Evolutionary conservation across 2,797 vertebrate genomes (phyloP), one percentile per base, ranked within the genome.

Genomic region (Sphenodon punctatus): DNA sequence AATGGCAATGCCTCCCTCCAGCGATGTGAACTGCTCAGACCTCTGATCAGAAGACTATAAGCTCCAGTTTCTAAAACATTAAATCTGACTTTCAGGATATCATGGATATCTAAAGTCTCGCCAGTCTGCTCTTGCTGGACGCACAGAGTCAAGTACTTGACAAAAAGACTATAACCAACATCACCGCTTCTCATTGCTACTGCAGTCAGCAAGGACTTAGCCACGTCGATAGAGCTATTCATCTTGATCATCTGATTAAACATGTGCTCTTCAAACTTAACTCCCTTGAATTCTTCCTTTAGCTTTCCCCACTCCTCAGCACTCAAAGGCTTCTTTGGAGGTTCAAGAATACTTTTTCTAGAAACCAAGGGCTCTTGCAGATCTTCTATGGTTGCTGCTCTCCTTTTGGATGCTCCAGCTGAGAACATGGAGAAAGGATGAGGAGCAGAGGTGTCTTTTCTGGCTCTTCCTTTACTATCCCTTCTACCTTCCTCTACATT

Each of bases 191-290:
- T 97, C 53, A 83, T 91, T 23, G 97, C 97, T 32, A 97, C 91
- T 63, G 96, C 97, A 23, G 94, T 95, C 91, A 99, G 92, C 55
- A 99, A 92, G 59, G 99, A 99, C 91, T 99, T 99, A 30, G 97
- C 97, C 7, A 98, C 93, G 75, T 97, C 92, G 60, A 98, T 34
- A 43, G 97, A 89, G 13, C 94, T 92, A 39, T 74, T 73, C 8
- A 25, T 65, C 1, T 1, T n/a, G 16, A 96, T 39, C 92, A 99
- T 93, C 4, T 49, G 70, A 7, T n/a, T 38, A 89, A 97, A 94
- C 93, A 97, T 96, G 67, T 88, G 82, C 25, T 94, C 60, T 81
- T 97, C 97, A 91, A 98, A 99, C 39, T 85, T 59, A 2, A 61
- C 77, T 45, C 75, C 87, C 3, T 16, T 68, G 53, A 81, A 91